phyloP scores from a whole-genome alignment of 2,888 invertebrate species.

The Theodoxus fluviatilis region DNA sequence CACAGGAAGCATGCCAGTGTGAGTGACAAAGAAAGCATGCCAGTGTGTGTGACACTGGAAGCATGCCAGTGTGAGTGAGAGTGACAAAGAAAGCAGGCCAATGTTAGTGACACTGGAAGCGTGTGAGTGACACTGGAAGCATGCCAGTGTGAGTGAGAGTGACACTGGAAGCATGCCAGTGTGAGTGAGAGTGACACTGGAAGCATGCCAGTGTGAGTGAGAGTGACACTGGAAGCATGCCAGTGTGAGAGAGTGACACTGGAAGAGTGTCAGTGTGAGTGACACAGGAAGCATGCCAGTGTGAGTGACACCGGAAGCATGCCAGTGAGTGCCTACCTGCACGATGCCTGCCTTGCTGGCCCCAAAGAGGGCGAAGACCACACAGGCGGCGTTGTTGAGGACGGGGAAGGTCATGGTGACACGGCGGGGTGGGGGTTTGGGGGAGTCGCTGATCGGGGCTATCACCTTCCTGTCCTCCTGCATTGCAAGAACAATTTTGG shows the following conservation, averaged over 20 bases:
- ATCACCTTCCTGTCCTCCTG: conserved; percentile 71
- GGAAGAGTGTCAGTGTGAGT: conserved; percentile 3
- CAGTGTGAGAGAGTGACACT: too few species aligned
- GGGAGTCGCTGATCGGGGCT: conserved; percentile 87
- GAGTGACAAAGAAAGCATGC: not conserved
- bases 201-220: not conserved
- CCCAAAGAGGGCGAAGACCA: conserved; percentile 86
- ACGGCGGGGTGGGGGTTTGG: conserved; percentile 90
- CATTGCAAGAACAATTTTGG: too few species aligned
- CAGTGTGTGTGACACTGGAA: not conserved
- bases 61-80: conserved; percentile 5
- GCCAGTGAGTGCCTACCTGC: conserved; percentile 44
- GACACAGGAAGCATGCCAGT: not conserved
- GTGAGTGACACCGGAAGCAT: not conserved
- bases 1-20: not conserved
- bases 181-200: not conserved
- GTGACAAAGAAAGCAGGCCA: not conserved
- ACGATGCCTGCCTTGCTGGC: conserved; percentile 77
- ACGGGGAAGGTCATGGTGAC: conserved; percentile 91
- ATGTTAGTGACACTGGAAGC: not conserved
- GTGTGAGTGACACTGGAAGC: too few species aligned
- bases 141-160: too few species aligned
- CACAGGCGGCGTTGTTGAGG: conserved; percentile 83
- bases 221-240: too few species aligned
- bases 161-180: too few species aligned